Conservation (phyloP, 2,888 invertebrate genomes). For the Xestobium rufovillosum region DNA sequence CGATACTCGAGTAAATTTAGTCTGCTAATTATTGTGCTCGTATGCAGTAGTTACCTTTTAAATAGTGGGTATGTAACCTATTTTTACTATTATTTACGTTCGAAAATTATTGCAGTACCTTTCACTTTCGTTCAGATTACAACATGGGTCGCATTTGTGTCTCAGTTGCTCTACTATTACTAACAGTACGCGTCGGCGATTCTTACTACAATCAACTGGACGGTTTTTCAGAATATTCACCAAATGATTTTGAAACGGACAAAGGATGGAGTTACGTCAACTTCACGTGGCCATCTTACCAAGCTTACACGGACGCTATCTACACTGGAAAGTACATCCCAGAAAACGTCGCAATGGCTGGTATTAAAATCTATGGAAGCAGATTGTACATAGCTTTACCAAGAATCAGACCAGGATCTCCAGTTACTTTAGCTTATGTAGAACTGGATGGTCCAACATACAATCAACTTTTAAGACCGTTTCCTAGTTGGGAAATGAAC, state of each 20-base stretch:
- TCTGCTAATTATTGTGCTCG: too few relatives aligned
- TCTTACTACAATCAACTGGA: too few relatives aligned
- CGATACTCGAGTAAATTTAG: too few relatives aligned
- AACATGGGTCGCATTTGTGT: too few relatives aligned
- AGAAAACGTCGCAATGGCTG: conserved; percentile 59
- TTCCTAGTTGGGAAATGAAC: conserved; percentile 64
- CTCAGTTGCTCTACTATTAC: too few relatives aligned
- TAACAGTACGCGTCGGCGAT: too few relatives aligned
- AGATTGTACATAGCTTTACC: conserved; percentile 61
- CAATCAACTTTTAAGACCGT: conserved; percentile 54
- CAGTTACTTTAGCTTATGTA: conserved; percentile 57
- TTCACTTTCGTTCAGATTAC: too few relatives aligned
- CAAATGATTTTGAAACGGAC: conserved; percentile 53
- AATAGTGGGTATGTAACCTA: too few relatives aligned
- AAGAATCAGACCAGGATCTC: conserved; percentile 59
- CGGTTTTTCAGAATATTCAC: too few relatives aligned
- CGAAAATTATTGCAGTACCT: too few relatives aligned
- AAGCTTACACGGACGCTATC: conserved; percentile 49
- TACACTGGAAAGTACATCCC: conserved; percentile 54
- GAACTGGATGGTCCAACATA: conserved; percentile 43
- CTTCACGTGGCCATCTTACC: conserved; percentile 56
- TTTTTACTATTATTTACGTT: too few relatives aligned
- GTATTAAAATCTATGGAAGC: conserved; percentile 60
- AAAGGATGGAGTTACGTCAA: conserved; percentile 66
- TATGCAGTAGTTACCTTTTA: too few relatives aligned